Evolutionary conservation across 2,888 invertebrate genomes (phyloP), one percentile per base, ranked within the genome.

Genomic region (Enchytraeus crypticus): DNA sequence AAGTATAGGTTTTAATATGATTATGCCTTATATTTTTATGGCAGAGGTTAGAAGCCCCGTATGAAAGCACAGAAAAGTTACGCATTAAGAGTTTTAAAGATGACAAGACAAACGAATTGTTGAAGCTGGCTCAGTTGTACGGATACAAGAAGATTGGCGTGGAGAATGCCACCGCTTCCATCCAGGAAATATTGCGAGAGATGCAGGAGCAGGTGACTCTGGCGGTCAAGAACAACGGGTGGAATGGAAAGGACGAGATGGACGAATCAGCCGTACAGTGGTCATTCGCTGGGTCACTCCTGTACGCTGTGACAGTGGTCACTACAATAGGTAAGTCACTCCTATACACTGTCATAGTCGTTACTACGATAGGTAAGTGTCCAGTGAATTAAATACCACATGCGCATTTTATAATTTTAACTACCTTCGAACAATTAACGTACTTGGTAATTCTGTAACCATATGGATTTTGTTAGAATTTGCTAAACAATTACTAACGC

Each of bases 221-320:
- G 51, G 86, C 83, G 51, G 75, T 77, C 45, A 73, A 73, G 59
- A 74, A 78, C 30, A 62, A 59, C 30, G 88, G 88, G 73, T 85
- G 88, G 83, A 83, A 86, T 71, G 86, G 86, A 0, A 81, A 81
- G 64, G 63, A 70, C 30, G 63, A 57, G 26, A 62, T 57, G 0
- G 62, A 84, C 18, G 83, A 71, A 26, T 68, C 68, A 21, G 69
- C 79, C 45, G 70, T 88, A 88, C 78, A 86, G 87, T 90, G 90
- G 89, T 87, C 87, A 1, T 89, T 89, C 77, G 87, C 88, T 33
- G 88, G 89, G 65, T 87, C 90, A 2, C 79, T 90, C 14, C 84
- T 90, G 55, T 90, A 90, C 77, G 88, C 88, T 69, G 85, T 90
- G 73, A 89, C 89, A 54, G 84, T 90, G 72, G 87, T 90, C 74